Percentiles rank a stretch among this genome's conserved stretches.
These are phyloP conservation scores for Wasmannia auropunctata DNA, from an alignment of 1,140 invertebrate species.

Conservation along the genomic window DNA sequence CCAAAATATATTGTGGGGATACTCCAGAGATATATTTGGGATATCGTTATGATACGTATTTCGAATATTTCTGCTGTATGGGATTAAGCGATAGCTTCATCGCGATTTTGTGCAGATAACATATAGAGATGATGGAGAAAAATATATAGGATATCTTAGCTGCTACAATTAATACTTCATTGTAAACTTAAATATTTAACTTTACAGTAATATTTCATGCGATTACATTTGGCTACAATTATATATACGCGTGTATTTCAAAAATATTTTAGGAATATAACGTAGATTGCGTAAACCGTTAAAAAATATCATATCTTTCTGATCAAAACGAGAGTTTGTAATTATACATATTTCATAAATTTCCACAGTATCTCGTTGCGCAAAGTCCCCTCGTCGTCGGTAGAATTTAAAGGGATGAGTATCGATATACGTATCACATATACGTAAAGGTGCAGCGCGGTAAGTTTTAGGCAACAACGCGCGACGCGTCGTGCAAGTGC, in stretches of 20 bases:
- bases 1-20: too few relatives aligned
- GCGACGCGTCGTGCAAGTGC: constrained; percentile 19
- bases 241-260: neutral
- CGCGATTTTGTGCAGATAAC: neutral
- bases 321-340: neutral
- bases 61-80: too few relatives aligned
- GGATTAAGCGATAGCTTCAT: neutral
- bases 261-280: neutral
- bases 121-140: neutral
- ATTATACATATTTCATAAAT: neutral
- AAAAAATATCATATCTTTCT: neutral
- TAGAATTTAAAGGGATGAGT: neutral
- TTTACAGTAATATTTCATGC: neutral
- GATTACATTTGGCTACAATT: neutral
- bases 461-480: constrained; percentile 61
- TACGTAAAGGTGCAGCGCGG: neutral
- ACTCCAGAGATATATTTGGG: too few relatives aligned
- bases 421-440: neutral
- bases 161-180: neutral
- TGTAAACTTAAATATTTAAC: neutral
- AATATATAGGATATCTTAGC: neutral
- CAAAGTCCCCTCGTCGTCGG: neutral
- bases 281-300: neutral
- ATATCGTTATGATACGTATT: too few relatives aligned
- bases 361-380: neutral